A percentile compares a stretch with the other conserved stretches of the same genome.
Conservation (phyloP, 2,888 invertebrate genomes). For the Zaprionus obscuricornis region DNA sequence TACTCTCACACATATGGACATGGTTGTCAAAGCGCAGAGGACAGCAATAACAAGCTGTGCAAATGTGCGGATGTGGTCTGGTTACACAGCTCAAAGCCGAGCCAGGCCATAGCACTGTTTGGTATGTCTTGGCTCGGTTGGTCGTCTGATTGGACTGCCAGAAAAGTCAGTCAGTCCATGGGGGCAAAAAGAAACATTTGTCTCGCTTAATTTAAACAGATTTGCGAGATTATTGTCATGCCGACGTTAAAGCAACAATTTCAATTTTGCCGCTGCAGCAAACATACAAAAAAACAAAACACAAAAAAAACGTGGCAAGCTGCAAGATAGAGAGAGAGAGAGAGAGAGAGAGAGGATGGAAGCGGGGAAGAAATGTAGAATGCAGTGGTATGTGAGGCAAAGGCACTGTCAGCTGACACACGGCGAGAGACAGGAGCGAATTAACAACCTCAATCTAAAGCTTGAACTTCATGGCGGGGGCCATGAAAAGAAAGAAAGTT, state of each 20-base stretch:
- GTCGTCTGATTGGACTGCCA: slow-evolving; percentile 49
- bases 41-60: slow-evolving; percentile 28
- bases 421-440: slow-evolving; percentile 52
- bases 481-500: slow-evolving; percentile 53
- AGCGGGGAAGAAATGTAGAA: too few species aligned
- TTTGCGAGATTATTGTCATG: slow-evolving; percentile 80
- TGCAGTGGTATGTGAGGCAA: too few species aligned
- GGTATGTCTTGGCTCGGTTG: slow-evolving; percentile 35
- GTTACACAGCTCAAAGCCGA: too few species aligned
- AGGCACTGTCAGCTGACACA: slow-evolving; percentile 49
- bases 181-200: slow-evolving; percentile 71
- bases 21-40: slow-evolving; percentile 29
- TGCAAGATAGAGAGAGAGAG: too few species aligned
- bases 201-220: slow-evolving; percentile 81
- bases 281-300: slow-evolving; percentile 5
- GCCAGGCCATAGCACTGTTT: slow-evolving; percentile 24
- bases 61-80: slow-evolving; percentile 20
- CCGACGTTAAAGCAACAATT: slow-evolving; percentile 79
- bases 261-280: slow-evolving; percentile 59
- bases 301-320: slow-evolving; percentile 4
- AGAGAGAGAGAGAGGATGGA: not conserved
- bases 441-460: slow-evolving; percentile 62
- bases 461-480: slow-evolving; percentile 23
- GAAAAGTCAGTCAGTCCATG: slow-evolving; percentile 34
- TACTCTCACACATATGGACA: slow-evolving; percentile 46